A percentile compares a stretch with the other conserved stretches of the same genome.
phyloP scores from a whole-genome alignment of 2,113 vertebrate species.

The Porphyrio hochstetteri region DNA sequence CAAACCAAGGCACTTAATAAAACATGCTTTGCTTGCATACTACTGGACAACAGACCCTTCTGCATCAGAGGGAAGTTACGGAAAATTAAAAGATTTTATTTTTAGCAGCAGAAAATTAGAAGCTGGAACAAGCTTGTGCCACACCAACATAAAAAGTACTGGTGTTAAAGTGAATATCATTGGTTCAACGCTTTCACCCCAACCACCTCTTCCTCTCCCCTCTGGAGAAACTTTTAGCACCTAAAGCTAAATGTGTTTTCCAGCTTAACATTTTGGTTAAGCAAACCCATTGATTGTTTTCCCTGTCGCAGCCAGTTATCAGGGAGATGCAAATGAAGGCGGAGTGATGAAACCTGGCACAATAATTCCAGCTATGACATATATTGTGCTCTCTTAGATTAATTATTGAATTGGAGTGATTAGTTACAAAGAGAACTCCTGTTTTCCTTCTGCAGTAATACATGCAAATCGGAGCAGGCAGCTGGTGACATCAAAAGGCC shows the following conservation, averaged over 20 bases:
- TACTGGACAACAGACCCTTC: neutral
- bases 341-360: slow-evolving; percentile 39
- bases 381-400: neutral
- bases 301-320: neutral
- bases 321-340: neutral
- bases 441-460: slow-evolving; percentile 30
- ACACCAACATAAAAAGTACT: neutral
- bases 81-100: neutral
- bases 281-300: neutral
- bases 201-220: neutral
- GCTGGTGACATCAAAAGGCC: slow-evolving; percentile 42
- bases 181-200: neutral
- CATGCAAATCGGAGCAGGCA: slow-evolving; percentile 27
- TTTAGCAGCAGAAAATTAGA: neutral
- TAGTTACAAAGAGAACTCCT: slow-evolving; percentile 32
- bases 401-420: slow-evolving; percentile 45
- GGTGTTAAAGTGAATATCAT: neutral
- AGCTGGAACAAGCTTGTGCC: neutral
- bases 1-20: neutral
- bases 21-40: neutral
- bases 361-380: slow-evolving; percentile 13
- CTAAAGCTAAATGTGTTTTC: neutral
- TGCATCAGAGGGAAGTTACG: neutral
- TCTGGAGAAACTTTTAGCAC: neutral
- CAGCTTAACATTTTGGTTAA: neutral